Evolutionary conservation across 2,113 vertebrate species (phyloP), one percentile per base, ranked within the genome.

Genomic region (Lepus timidus): DNA sequence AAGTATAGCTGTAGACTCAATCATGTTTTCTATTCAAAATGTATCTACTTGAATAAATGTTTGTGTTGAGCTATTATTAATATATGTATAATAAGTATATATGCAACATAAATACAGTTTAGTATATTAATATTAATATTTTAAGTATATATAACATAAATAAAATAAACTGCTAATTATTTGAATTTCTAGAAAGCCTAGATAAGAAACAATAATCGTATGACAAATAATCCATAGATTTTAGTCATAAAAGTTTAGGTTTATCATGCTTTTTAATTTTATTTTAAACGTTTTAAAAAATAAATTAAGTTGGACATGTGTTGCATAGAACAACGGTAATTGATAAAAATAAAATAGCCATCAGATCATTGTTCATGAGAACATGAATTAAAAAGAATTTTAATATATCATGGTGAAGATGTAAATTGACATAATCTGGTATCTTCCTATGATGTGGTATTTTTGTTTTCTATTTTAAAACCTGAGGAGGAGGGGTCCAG

Each of bases 391-490:
- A 51, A 75, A 81, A 49, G 9, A 49, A 75, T 4, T 75, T 91
- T 87, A 16, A 33, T 80, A 31, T 82, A 10, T 61, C 27, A 65
- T 36, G 31, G 25, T 49, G 51, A 81, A 95, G 49, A 88, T 33
- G 1, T 49, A 64, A 90, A 25, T 29, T 64, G 49, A 91, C 25
- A 44, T 20, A 65, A 27, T 2, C 13, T 13, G 51, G 12, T 2
- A 22, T 25, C 17, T 86, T 91, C 25, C 22, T 36, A 17, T 3
- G 3, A 33, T 70, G 23, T 6, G 70, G n/a, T 44, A n/a, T 31
- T 75, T 88, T 89, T 86, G 75, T 68, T 76, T 91, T 90, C 70
- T 88, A 23, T 67, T 76, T 94, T 39, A 80, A 96, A 85, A 58
- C 27, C 31, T 33, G 11, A 67, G 10, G 19, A 14, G 17, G 55